phyloP scores from a whole-genome alignment of 2,888 invertebrate species.

The Chrysotoxum bicinctum region DNA sequence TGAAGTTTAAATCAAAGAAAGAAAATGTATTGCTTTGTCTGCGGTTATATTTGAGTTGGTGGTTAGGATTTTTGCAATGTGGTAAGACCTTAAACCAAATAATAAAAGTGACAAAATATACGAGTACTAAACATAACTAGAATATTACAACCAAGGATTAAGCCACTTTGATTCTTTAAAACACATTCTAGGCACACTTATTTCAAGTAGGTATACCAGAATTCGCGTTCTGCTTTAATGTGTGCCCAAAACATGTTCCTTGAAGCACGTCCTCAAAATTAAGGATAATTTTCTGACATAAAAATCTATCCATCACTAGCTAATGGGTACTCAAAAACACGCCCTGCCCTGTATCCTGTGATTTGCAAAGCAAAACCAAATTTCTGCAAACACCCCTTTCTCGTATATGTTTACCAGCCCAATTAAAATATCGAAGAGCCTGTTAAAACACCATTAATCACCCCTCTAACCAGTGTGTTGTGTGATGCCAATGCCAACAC shows the following conservation, averaged over 20 bases:
- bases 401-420: conserved; percentile 24
- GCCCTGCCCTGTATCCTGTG: neutral
- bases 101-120: too few relatives aligned
- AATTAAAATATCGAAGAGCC: conserved; percentile 75
- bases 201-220: neutral
- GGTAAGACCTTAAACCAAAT: too few relatives aligned
- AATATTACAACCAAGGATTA: too few relatives aligned
- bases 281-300: conserved; percentile 34
- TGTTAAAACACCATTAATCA: conserved; percentile 81
- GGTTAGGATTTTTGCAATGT: too few relatives aligned
- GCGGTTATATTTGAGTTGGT: too few relatives aligned
- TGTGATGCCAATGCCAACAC: conserved; percentile 56
- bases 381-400: conserved; percentile 20
- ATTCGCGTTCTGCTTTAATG: neutral
- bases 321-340: conserved; percentile 5
- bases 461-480: conserved; percentile 78
- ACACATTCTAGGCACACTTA: neutral
- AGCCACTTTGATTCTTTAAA: too few relatives aligned
- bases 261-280: conserved; percentile 51
- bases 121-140: too few relatives aligned
- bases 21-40: too few relatives aligned
- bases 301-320: conserved; percentile 33
- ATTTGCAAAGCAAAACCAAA: conserved; percentile 16
- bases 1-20: neutral
- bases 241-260: neutral